Evolutionary conservation across 2,888 invertebrate species (phyloP).

Genomic region (Andrena camellia): DNA sequence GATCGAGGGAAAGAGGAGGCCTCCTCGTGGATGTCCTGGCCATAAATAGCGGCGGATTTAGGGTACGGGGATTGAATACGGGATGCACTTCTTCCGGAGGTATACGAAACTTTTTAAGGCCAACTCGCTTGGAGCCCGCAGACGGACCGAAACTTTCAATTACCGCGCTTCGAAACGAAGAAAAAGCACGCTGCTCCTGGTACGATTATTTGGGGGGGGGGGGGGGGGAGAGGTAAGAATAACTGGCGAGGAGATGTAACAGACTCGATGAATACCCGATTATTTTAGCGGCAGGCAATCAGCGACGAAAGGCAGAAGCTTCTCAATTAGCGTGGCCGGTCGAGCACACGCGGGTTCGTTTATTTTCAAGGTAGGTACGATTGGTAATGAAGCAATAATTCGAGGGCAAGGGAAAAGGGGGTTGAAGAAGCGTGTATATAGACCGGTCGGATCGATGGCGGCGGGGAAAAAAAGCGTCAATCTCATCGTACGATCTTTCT

Average conservation of each 20-base stretch:
- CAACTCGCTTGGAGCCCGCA: neutral
- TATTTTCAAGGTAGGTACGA: conserved; percentile 24
- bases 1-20: conserved; percentile 34
- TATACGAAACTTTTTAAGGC: conserved; percentile 27
- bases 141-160: neutral
- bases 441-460: conserved; percentile 50
- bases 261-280: neutral
- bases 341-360: neutral
- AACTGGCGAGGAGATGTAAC: neutral
- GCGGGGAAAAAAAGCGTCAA: conserved; percentile 62
- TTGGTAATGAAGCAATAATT: conserved; percentile 59
- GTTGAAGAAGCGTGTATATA: conserved; percentile 4
- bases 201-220: neutral
- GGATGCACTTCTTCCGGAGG: conserved; percentile 63
- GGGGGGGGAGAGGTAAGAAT: too few species aligned
- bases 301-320: neutral
- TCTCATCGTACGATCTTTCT: conserved; percentile 65
- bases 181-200: neutral
- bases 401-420: neutral
- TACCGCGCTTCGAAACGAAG: neutral
- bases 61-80: conserved; percentile 61
- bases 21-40: conserved; percentile 55
- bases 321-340: neutral
- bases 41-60: conserved; percentile 71
- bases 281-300: conserved; percentile 1